A percentile compares a stretch with the other conserved stretches of the same genome.
These are phyloP conservation scores for Panagrolaimus sp. DNA, from an alignment of 1,140 invertebrate genomes.

Conservation along the genomic window DNA sequence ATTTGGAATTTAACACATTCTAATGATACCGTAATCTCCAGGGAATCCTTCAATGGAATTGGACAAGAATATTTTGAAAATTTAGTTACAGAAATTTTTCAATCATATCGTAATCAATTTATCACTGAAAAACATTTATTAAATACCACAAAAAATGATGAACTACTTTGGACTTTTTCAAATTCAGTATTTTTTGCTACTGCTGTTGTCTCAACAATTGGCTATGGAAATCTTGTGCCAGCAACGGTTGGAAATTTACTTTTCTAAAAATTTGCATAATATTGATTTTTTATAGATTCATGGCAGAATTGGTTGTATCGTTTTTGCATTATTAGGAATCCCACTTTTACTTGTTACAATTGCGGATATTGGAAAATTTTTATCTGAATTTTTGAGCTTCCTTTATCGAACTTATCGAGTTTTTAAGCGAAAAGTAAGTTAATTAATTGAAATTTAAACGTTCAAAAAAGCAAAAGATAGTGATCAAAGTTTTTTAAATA, in stretches of 20 bases:
- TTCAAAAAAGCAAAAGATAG: no score
- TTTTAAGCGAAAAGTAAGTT: conserved; percentile 42
- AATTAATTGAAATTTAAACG: background rate
- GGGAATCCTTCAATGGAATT: conserved; percentile 54
- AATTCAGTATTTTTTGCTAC: conserved; percentile 59
- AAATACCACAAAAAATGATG: conserved; percentile 50
- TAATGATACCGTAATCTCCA: conserved; percentile 50
- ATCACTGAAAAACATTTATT: conserved; percentile 57
- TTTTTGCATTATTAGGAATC: conserved; percentile 64
- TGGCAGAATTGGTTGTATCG: conserved; percentile 63
- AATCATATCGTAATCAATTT: conserved; percentile 55
- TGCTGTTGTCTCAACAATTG: conserved; percentile 60
- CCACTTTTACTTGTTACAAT: conserved; percentile 63
- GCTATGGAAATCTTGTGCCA: conserved; percentile 63
- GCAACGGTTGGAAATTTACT: no score
- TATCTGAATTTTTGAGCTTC: conserved; percentile 55
- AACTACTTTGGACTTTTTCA: conserved; percentile 56
- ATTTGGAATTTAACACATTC: conserved; percentile 59
- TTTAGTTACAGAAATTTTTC: conserved; percentile 45
- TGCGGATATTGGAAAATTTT: conserved; percentile 62
- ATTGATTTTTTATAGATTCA: conserved; percentile 46
- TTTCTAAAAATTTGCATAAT: no score
- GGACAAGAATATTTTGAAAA: conserved; percentile 59
- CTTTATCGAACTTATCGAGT: conserved; percentile 45
- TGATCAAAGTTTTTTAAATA: conserved; percentile 13